Base-by-base conservation (phyloP, 2,888 invertebrate species). In the Ormyrus thymus region DNA sequence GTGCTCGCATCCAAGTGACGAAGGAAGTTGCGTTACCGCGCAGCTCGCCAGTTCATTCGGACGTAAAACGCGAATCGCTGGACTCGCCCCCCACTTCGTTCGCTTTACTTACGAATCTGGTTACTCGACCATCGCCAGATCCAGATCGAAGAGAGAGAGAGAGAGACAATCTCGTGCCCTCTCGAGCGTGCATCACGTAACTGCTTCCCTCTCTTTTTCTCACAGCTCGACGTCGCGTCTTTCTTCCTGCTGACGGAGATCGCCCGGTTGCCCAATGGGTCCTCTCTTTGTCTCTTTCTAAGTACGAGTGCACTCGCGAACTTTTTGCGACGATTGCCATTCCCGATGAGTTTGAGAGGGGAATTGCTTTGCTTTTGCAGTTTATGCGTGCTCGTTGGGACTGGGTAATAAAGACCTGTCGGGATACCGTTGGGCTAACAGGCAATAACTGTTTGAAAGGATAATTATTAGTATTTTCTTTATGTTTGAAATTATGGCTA, bases 181-280 rank as follows among this genome's bases (percentile, higher is more conserved):
- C 84, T 87, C 84, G 85, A 87, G 85, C 87, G 86, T 86, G 86
- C 85, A 87, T 87, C 86, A 86, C 85, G 86, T 86, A 86, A 85
- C 85, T 84, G 80, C 85, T 82, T 80, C 76, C 77, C 62, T 78
- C 66, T 82, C 77, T 81, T 79, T 80, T 72, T 70, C 61, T 77
- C 65, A 59, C 80, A 68, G 71, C 59, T 55, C 51, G 56, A 75
- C 51, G 29, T 29, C 29, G 50, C 59, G 43, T 75, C 66, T 75
- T 76, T 66, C 81, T 80, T 83, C 73, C 78, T 82, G 82, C 79
- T 80, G 82, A 29, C 80, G 68, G 64, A 56, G 79, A 69, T 82
- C 82, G 81, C 83, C 82, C 83, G 78, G 83, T 73, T 64, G 55
- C 64, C 10, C 58, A 58, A 66, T 74, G 15, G 43, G 10, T 58